These are phyloP conservation scores for Drosophila nigrodunni DNA, from an alignment of 1,140 invertebrate species.

Conservation along the genomic window DNA sequence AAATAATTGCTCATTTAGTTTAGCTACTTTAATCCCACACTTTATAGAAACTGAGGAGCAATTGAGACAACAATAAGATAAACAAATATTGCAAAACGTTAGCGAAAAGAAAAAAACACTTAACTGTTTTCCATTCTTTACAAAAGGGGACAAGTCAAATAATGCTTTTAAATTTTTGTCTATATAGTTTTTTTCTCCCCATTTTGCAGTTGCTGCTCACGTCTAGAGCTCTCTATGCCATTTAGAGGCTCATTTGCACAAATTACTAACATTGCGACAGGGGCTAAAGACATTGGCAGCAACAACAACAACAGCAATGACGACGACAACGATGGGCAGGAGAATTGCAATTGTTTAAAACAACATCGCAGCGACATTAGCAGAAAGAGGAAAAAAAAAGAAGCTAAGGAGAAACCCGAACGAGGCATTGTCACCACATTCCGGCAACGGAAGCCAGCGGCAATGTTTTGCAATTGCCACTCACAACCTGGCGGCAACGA, in stretches of 20 bases:
- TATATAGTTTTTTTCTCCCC: slow-evolving; percentile 31
- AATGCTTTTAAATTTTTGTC: slow-evolving; percentile 65
- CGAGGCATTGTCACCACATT: slow-evolving; percentile 78
- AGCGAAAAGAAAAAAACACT: slow-evolving; percentile 43
- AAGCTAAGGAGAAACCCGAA: slow-evolving; percentile 39
- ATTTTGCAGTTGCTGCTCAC: slow-evolving; percentile 13
- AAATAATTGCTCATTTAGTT: too few relatives aligned
- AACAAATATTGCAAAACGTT: slow-evolving; percentile 14
- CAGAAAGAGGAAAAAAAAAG: slow-evolving; percentile 27
- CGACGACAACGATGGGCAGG: slow-evolving; percentile 24
- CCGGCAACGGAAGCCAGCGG: slow-evolving; percentile 76
- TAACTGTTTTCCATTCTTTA: slow-evolving; percentile 65
- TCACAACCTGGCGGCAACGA: slow-evolving; percentile 15
- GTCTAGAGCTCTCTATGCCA: slow-evolving; percentile 55
- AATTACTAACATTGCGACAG: slow-evolving; percentile 80
- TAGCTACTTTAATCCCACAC: not conserved
- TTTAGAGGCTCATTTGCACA: slow-evolving; percentile 81
- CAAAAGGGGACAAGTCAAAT: slow-evolving; percentile 58
- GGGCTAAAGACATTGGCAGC: slow-evolving; percentile 48
- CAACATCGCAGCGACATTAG: slow-evolving; percentile 24
- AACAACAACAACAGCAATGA: slow-evolving; percentile 12
- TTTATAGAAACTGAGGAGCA: not conserved
- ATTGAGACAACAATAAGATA: slow-evolving; percentile 15
- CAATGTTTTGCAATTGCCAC: slow-evolving; percentile 46
- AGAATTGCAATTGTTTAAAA: slow-evolving; percentile 71